These are phyloP conservation scores for Epizoanthus ramosus DNA, from an alignment of 92 coral and sea anemone species.

Conservation along the genomic window DNA sequence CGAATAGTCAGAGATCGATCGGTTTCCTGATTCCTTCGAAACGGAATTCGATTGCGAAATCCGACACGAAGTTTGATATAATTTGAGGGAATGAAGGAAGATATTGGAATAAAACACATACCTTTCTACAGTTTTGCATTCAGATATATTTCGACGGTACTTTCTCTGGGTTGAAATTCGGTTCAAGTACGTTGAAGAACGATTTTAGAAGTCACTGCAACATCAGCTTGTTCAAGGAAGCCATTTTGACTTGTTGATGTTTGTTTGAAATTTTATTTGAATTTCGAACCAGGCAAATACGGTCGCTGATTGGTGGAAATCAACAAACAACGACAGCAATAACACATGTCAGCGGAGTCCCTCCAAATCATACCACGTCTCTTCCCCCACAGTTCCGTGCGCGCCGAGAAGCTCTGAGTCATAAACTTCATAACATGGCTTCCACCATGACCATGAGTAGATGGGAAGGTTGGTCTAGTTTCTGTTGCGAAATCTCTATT, in stretches of 20 bases:
- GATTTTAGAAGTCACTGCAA: background rate
- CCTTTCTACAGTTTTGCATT: background rate
- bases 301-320: constrained; percentile 59
- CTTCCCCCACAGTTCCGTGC: constrained; percentile 66
- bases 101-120: background rate
- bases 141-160: background rate
- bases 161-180: background rate
- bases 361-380: constrained; percentile 59
- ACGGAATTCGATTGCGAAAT: background rate
- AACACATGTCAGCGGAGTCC: constrained; percentile 24
- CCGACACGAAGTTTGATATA: no score
- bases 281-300: constrained; percentile 59
- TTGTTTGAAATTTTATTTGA: constrained; percentile 49
- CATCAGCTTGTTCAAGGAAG: constrained; percentile 17
- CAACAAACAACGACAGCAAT: constrained; percentile 20
- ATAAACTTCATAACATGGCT: constrained; percentile 93
- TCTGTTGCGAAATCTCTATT: background rate
- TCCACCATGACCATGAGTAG: constrained; percentile 76
- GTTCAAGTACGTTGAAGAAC: background rate
- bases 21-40: background rate
- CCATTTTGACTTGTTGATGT: constrained; percentile 22
- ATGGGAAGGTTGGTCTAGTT: constrained; percentile 90
- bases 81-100: background rate
- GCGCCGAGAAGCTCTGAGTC: constrained; percentile 50
- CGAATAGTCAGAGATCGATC: no score